Base-by-base conservation (phyloP, 2,113 vertebrate species). In the Passer montanus region DNA sequence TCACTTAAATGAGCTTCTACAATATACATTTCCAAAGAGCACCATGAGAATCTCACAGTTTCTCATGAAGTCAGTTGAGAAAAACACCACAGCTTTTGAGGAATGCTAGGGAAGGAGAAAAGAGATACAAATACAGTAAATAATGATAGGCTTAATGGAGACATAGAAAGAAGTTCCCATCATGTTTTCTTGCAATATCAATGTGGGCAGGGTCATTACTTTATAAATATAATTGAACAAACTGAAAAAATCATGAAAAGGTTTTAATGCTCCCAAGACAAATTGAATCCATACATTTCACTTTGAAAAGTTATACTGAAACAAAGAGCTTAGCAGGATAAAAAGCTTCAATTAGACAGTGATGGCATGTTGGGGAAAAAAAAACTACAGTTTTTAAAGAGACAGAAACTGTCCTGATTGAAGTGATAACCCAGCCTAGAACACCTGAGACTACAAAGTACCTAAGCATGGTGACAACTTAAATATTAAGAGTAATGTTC, bases 1-100 rank as follows among this genome's bases (percentile, higher is more conserved):
- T 80, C 82, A 89, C 46, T 85, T 1, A 10, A 93, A 87, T 70
- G 58, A 91, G 19, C 43, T 80, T 85, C 58, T 69, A 49, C 56
- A 78, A 47, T 75, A 94, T n/a, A 44, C 9, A 47, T 66, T 96
- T 93, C 78, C 67, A 76, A 91, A 73, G 52, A 83, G 39, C 47
- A 86, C 47, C 82, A 91, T 95, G 93, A 83, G 87, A 96, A 95
- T 69, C 46, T 95, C 33, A 15, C 31, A 67, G 85, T 91, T 97
- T 95, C 92, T 95, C 94, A 85, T 88, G 27, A 85, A 90, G 27
- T 86, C 43, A 43, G 18, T 30, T 66, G 62, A 85, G 63, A 77
- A 7, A 91, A 95, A 76, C 18, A 76, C 59, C 69, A 47, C 46
- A 39, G 37, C 24, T 97, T 95, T 95, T 94, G 81, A 83, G 70